These are phyloP conservation scores for Coluber constrictor DNA, from an alignment of 2,797 vertebrate genomes.

Conservation along the genomic window DNA sequence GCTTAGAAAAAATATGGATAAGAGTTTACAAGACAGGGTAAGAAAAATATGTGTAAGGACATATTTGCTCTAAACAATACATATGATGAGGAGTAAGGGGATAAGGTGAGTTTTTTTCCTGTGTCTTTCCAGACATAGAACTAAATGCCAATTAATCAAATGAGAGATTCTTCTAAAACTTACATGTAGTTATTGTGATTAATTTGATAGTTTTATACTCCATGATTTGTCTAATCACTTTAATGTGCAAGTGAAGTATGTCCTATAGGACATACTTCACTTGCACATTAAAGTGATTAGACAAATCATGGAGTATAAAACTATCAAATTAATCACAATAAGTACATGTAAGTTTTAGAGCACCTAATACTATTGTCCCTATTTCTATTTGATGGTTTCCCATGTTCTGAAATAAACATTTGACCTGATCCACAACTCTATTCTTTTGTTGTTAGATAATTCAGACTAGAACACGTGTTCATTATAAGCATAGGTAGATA, in stretches of 20 bases:
- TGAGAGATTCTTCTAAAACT: background rate
- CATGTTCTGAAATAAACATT: background rate
- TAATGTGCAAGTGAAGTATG: too few relatives aligned
- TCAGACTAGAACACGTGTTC: background rate
- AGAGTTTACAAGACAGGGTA: background rate
- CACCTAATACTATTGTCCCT: background rate
- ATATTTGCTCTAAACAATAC: background rate
- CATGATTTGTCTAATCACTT: too few relatives aligned
- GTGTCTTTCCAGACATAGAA: background rate
- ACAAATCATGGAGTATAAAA: background rate
- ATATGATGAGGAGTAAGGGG: background rate
- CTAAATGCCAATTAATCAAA: background rate
- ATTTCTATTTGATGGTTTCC: background rate
- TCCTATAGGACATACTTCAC: background rate
- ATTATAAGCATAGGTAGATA: background rate
- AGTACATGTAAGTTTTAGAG: background rate
- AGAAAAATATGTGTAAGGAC: background rate
- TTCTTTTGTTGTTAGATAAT: slow-evolving; percentile 12
- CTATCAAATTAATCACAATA: background rate
- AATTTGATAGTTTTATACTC: too few relatives aligned
- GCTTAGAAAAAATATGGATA: background rate
- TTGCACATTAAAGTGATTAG: background rate
- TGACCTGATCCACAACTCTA: background rate
- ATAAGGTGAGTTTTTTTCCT: background rate
- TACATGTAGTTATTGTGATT: too few relatives aligned